Evolutionary conservation across 2,888 invertebrate species (phyloP), one percentile per base, ranked within the genome.

Genomic region (Trichogramma dendrolimi): DNA sequence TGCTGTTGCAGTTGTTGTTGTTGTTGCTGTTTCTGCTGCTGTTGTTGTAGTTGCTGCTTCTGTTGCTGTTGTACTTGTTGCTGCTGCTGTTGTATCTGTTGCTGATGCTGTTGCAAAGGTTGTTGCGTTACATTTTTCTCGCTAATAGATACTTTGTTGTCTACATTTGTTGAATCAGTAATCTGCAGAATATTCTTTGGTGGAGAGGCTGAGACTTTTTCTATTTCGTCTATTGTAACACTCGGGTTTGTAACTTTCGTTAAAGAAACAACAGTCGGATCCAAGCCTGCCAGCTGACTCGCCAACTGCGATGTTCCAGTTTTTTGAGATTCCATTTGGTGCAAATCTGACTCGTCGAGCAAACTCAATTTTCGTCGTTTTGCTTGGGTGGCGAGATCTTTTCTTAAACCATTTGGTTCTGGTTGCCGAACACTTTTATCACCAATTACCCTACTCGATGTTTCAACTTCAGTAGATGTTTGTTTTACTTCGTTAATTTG

Each of bases 351-450:
- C 58, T 79, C 79, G 42, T 78, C 79, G 67, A 76, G 72, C 64
- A 78, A 70, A 65, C 78, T 79, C 70, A 85, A 81, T 70, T 87
- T 83, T 74, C 87, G 80, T 75, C 86, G 84, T 79, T 87, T 87
- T 69, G 88, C 87, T 38, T 83, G 83, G 63, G 80, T 79, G 58
- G 85, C 79, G 64, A 87, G 81, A 65, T 79, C 78, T 62, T 77
- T 79, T 52, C 75, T 72, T 50, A 79, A 69, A 47, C 87, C 87
- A 67, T 87, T 87, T 58, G 84, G 84, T 66, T 83, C 83, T 2
- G 73, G 71, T 55, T 11, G 76, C 70, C 54, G 73, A 67, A 50
- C 60, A n/a, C 2, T 58, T 41, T 65, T 61, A 8, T 58, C 61
- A 2, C 43, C 38, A 10, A 48, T 41, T 6, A 55, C 39, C 42